Evolutionary conservation across 2,113 vertebrate species (phyloP), one percentile per base, ranked within the genome.

Genomic region (Beaufortia kweichowensis): DNA sequence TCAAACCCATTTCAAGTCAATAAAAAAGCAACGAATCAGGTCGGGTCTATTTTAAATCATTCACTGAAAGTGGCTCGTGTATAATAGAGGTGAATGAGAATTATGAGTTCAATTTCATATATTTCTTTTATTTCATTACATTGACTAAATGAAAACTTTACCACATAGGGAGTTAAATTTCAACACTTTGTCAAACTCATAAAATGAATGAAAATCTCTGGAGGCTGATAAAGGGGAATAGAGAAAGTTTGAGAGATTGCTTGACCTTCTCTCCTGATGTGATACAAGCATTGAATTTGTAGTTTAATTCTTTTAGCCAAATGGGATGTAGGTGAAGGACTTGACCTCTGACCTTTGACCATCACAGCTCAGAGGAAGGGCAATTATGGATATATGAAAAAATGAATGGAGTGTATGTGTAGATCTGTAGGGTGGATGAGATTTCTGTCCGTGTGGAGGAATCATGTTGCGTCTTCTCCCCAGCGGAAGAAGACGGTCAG

Each of bases 231-330:
- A 53, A 4, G 48, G 6, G 4, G n/a, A 39, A 39, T 39, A 39
- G 35, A 10, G 31, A 39, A 63, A 46, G 46, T 69, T 69, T 69
- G 41, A 69, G n/a, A n/a, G 48, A 23, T 61, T 69, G 39, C 2
- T 23, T 68, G 64, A 76, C 48, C 74, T 66, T 76, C 53, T 50
- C 31, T 35, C 48, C 48, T 53, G 6, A 50, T 19, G n/a, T n/a
- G 2, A 50, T 50, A 50, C 48, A 6, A n/a, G 48, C 4, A 50
- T 3, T 12, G 14, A 14, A 3, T 12, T 46, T 46, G 2, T 46
- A 12, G 14, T 46, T 3, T 48, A 4, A 48, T 48, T 48, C 43
- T 17, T 48, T 48, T 17, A 46, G 15, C 43, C 14, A 48, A 12
- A 5, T 50, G 19, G 48, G 14, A 46, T 46, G 43, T 46, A 46